A percentile compares a stretch with the other conserved stretches of the same genome.
Conservation (phyloP, 2,113 vertebrate species). For the Apodemus speciosus region DNA sequence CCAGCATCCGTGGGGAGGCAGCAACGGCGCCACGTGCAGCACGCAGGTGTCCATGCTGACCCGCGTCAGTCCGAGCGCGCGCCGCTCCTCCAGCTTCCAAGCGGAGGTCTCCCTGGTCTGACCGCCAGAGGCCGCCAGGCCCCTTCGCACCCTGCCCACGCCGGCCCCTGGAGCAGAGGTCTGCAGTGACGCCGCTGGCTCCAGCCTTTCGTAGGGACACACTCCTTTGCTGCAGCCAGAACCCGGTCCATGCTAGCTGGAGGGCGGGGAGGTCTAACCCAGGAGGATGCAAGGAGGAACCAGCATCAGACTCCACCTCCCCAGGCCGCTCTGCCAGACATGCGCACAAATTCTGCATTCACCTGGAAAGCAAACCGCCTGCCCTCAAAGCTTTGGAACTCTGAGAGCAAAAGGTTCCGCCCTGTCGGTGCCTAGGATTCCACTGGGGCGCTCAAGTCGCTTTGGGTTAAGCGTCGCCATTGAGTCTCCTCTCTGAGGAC, state of each 20-base stretch:
- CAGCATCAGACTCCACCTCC: neutral
- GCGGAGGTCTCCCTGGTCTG: slow-evolving; percentile 92
- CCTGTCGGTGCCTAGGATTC: slow-evolving; percentile 16
- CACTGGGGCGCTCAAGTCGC: neutral
- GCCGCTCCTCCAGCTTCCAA: slow-evolving; percentile 89
- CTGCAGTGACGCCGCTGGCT: neutral
- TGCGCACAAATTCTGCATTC: neutral
- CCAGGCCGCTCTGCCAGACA: neutral
- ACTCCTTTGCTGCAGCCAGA: neutral
- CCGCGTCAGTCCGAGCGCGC: slow-evolving; percentile 91
- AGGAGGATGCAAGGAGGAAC: neutral
- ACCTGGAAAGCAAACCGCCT: neutral
- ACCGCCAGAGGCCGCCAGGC: neutral
- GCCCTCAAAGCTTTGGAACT: neutral
- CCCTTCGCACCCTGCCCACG: neutral
- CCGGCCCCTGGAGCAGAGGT: neutral
- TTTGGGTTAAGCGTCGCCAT: neutral
- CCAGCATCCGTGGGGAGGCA: slow-evolving; percentile 92
- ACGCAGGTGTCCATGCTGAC: slow-evolving; percentile 97
- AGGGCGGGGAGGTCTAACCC: neutral
- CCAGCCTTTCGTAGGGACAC: neutral
- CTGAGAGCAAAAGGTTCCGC: neutral
- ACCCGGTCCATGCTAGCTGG: neutral
- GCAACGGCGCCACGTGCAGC: slow-evolving; percentile 95
- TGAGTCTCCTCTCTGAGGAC: neutral